Evolutionary conservation across 2,888 invertebrate species (phyloP).

Genomic region (Calameuta pallipes): DNA sequence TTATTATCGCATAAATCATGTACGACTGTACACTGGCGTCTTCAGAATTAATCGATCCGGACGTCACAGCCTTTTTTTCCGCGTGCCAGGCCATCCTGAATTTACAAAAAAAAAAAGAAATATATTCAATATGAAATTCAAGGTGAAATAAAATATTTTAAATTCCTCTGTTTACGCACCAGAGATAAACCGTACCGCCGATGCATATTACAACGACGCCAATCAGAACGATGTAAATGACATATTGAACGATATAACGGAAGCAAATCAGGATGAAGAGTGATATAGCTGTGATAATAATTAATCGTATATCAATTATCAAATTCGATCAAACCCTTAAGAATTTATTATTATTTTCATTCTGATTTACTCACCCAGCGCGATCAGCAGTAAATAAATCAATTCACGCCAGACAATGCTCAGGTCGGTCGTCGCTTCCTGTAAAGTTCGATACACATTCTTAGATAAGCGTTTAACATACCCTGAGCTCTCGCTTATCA

Average conservation of each 20-base stretch:
- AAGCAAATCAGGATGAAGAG: constrained; percentile 69
- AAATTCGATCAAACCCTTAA: no score
- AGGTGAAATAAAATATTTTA: background rate
- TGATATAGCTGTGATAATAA: constrained; percentile 68
- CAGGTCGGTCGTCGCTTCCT: constrained; percentile 74
- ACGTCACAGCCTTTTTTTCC: constrained; percentile 52
- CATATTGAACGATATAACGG: constrained; percentile 71
- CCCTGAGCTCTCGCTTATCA: no score
- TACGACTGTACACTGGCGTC: constrained; percentile 61
- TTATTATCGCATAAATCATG: constrained; percentile 71
- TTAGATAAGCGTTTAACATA: background rate
- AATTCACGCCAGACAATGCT: constrained; percentile 72
- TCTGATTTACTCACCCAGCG: constrained; percentile 68
- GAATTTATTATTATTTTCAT: no score
- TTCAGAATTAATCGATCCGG: constrained; percentile 41
- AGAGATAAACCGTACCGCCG: constrained; percentile 71
- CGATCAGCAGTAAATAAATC: constrained; percentile 70
- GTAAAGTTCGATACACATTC: constrained; percentile 43
- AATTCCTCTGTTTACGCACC: constrained; percentile 65
- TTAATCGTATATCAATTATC: background rate
- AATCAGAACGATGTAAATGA: constrained; percentile 74
- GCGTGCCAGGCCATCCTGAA: constrained; percentile 66
- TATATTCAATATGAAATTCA: background rate
- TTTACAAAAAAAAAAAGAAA: constrained; percentile 1
- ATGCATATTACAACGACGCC: constrained; percentile 68